phyloP scores from a whole-genome alignment of 2,888 invertebrate species.

The Drosophila helvetica region DNA sequence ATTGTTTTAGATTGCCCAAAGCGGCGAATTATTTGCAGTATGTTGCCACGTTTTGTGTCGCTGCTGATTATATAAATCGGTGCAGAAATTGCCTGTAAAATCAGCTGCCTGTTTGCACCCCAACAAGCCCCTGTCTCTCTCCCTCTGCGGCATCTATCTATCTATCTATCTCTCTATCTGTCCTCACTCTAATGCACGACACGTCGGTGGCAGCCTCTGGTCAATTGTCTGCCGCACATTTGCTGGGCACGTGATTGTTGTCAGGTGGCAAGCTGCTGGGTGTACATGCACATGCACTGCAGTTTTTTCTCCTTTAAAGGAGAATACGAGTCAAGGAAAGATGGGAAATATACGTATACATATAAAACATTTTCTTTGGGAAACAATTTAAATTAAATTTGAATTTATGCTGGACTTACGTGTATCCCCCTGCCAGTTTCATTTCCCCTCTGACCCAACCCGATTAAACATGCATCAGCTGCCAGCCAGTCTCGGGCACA shows the following conservation, averaged over 20 bases:
- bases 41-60: constrained; percentile 77
- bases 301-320: neutral
- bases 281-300: neutral
- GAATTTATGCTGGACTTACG: neutral
- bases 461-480: constrained; percentile 62
- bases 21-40: constrained; percentile 65
- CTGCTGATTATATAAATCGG: constrained; percentile 76
- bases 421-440: neutral
- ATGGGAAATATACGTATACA: neutral
- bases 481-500: constrained; percentile 38
- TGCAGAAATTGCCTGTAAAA: constrained; percentile 53
- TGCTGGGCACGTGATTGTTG: constrained; percentile 70
- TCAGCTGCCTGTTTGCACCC: constrained; percentile 25
- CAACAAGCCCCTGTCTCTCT: neutral
- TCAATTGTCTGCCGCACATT: constrained; percentile 53
- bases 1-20: constrained; percentile 72
- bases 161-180: neutral
- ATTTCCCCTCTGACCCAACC: neutral
- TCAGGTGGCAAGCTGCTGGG: constrained; percentile 40
- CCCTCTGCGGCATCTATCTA: neutral
- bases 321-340: neutral
- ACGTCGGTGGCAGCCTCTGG: constrained; percentile 61
- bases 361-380: neutral
- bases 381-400: constrained; percentile 7
- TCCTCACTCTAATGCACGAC: constrained; percentile 39